phyloP scores from a whole-genome alignment of 2,888 invertebrate species.

The Taphrorychus bicolor region DNA sequence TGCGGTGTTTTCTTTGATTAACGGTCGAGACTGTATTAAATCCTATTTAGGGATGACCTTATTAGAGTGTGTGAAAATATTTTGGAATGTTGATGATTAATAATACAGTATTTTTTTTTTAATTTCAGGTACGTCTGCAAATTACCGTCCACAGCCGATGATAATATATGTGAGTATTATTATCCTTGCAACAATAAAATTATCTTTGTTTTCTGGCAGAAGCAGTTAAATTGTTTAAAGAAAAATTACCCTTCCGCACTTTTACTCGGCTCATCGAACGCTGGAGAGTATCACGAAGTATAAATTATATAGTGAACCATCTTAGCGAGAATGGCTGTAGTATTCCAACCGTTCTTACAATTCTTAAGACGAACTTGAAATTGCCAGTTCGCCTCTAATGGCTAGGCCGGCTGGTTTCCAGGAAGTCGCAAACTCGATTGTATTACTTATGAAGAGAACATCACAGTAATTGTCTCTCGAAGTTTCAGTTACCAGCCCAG shows the following conservation, averaged over 20 bases:
- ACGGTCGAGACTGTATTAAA: too few relatives aligned
- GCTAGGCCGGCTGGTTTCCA: neutral
- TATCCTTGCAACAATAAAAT: too few relatives aligned
- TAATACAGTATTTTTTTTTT: neutral
- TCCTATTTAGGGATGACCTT: too few relatives aligned
- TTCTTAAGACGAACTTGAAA: slow-evolving; percentile 2
- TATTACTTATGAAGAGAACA: neutral
- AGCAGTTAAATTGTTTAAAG: neutral
- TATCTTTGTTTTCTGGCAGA: neutral
- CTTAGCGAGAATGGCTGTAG: neutral
- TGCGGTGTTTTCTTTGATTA: neutral
- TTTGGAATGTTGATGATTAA: too few relatives aligned
- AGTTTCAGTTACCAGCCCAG: neutral
- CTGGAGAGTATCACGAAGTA: slow-evolving; percentile 3
- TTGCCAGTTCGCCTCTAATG: neutral
- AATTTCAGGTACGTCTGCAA: neutral
- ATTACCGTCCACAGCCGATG: too few relatives aligned
- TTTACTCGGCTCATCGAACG: neutral
- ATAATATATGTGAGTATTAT: too few relatives aligned
- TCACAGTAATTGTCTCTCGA: neutral
- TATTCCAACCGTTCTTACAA: neutral
- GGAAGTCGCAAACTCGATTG: neutral
- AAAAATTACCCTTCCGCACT: slow-evolving; percentile 1
- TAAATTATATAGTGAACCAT: slow-evolving; percentile 1
- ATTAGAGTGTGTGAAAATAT: neutral